Evolutionary conservation across 2,113 vertebrate genomes (phyloP).

Genomic region (Scartelaos histophorus): DNA sequence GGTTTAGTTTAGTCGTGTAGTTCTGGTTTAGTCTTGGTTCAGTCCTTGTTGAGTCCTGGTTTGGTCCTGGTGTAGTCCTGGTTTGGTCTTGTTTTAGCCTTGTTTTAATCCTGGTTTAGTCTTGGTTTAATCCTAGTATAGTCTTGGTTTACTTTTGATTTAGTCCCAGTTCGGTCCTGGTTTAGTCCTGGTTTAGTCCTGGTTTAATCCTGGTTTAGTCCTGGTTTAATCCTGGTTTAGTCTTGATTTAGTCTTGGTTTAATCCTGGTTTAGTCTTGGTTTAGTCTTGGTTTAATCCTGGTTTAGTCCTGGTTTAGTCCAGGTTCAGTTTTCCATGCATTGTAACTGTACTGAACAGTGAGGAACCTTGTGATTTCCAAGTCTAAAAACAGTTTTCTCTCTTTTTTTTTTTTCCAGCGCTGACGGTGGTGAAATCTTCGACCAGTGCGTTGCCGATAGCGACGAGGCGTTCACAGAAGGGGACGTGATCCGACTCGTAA

Average conservation of each 20-base stretch:
- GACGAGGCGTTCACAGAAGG: slow-evolving; percentile 94
- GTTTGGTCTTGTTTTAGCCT: slow-evolving; percentile 7
- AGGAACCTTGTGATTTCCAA: too few species aligned
- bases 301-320: too few species aligned
- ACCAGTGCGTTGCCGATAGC: slow-evolving; percentile 91
- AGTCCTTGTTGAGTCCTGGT: too few species aligned
- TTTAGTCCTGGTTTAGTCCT: neutral
- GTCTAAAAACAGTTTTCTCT: too few species aligned
- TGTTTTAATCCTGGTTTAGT: neutral
- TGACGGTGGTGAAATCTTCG: slow-evolving; percentile 94
- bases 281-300: neutral
- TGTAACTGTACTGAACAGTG: too few species aligned
- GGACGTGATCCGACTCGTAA: slow-evolving; percentile 88
- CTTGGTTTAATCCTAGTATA: slow-evolving; percentile 25
- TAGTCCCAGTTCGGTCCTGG: neutral
- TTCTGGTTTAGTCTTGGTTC: neutral
- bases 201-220: too few species aligned
- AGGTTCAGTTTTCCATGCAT: too few species aligned
- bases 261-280: neutral
- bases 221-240: too few species aligned
- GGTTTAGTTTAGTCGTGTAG: too few species aligned
- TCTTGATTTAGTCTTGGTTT: too few species aligned
- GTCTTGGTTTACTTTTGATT: slow-evolving; percentile 17
- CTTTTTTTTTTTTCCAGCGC: slow-evolving; percentile 76
- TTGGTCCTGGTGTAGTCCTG: slow-evolving; percentile 3